Percentiles rank a stretch among this genome's conserved stretches.
phyloP scores from a whole-genome alignment of 2,888 invertebrate genomes.

The Onchidella celtica region DNA sequence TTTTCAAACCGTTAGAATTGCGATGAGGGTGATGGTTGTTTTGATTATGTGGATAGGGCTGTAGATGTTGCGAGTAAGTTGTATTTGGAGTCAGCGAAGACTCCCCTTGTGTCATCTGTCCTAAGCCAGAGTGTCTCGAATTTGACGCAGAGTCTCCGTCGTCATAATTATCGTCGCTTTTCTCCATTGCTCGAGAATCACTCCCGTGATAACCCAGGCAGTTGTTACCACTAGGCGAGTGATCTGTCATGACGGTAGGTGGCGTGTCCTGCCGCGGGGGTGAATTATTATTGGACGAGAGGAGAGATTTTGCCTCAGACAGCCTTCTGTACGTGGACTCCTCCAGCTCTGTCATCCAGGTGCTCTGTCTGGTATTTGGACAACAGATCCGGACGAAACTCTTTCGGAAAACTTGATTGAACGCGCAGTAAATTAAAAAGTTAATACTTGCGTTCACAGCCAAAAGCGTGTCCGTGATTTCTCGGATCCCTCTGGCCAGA shows the following conservation, averaged over 20 bases:
- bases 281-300: slow-evolving; percentile 41
- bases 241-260: not conserved
- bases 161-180: not conserved
- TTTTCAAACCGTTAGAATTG: slow-evolving; percentile 23
- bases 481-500: slow-evolving; percentile 74
- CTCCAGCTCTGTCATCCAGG: slow-evolving; percentile 58
- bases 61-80: not conserved
- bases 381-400: slow-evolving; percentile 66
- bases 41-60: not conserved
- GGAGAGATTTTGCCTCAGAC: slow-evolving; percentile 48
- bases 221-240: not conserved
- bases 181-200: no score
- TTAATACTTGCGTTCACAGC: slow-evolving; percentile 77
- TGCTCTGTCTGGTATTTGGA: not conserved
- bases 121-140: not conserved
- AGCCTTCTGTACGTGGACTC: slow-evolving; percentile 60
- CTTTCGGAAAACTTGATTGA: slow-evolving; percentile 77
- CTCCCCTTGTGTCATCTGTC: not conserved
- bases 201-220: not conserved
- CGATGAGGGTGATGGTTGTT: not conserved
- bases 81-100: not conserved
- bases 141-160: no score
- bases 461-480: slow-evolving; percentile 77
- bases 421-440: slow-evolving; percentile 77
- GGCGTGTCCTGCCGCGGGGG: slow-evolving; percentile 27